Percentiles rank a stretch among this genome's conserved stretches.
Conservation (phyloP, 2,797 vertebrate species). For the Danio aesculapii region DNA sequence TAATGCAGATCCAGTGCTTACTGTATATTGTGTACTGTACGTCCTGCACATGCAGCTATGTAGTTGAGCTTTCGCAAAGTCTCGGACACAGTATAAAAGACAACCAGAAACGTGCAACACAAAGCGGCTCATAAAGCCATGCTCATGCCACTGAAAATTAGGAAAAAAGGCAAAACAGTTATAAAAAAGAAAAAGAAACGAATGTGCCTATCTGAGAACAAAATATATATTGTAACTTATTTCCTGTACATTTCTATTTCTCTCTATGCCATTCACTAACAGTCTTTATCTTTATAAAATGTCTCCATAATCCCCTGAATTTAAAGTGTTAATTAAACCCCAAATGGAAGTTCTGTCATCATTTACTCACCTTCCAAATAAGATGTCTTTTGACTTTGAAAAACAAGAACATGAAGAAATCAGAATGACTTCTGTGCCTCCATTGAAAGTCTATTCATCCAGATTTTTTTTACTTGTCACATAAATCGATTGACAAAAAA, state of each 20-base stretch:
- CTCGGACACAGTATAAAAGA: conserved; percentile 25
- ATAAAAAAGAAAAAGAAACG: conserved; percentile 22
- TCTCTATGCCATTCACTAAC: conserved; percentile 9
- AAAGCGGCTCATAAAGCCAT: conserved; percentile 24
- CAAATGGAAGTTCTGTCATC: neutral
- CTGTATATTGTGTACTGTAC: conserved; percentile 22
- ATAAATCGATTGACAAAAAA: too few relatives aligned
- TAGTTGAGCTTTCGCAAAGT: conserved; percentile 33
- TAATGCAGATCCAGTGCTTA: conserved; percentile 4
- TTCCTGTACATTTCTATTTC: conserved; percentile 43
- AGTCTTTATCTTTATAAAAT: conserved; percentile 8
- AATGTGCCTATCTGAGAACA: conserved; percentile 32
- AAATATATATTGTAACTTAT: conserved; percentile 44
- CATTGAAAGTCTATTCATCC: too few relatives aligned
- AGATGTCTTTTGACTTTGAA: too few relatives aligned
- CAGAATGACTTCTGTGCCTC: too few relatives aligned
- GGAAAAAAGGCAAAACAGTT: conserved; percentile 3
- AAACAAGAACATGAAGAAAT: too few relatives aligned
- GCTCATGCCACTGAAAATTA: conserved; percentile 37
- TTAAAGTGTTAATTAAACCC: neutral
- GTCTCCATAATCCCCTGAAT: conserved; percentile 15
- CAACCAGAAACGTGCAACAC: conserved; percentile 24
- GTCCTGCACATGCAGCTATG: conserved; percentile 2
- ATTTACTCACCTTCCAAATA: neutral
- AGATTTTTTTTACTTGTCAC: too few relatives aligned